Base-by-base conservation (phyloP, 2,888 invertebrate species). In the Epiblema foenella region DNA sequence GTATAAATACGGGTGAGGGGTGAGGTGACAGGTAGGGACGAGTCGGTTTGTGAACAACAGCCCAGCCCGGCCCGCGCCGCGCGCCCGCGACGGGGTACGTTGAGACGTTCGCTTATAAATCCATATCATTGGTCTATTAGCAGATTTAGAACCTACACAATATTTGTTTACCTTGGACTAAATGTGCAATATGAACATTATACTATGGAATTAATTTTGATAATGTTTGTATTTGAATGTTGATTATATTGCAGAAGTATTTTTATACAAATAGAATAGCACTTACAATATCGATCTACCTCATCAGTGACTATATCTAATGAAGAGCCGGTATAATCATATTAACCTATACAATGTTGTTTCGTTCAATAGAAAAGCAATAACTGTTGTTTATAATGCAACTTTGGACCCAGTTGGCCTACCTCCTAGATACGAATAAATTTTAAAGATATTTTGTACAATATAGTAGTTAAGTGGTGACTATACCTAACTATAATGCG, bases 201-300 rank as follows among this genome's bases (percentile, higher is more conserved):
- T 84, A 80, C 84, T 42, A 86, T 86, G 84, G 83, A 89, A 81
- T 85, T 89, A 88, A 88, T 91, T 91, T 91, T 91, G 89, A 91
- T 92, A 90, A 88, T 90, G 88, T 90, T 92, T 90, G 89, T 92
- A 92, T 91, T 91, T 92, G 80, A 90, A 89, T 91, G 93, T 93
- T 92, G 83, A 90, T 89, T 91, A 91, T 92, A 92, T 90, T 89
- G 85, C 92, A 91, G 86, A 93, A 92, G 88, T 93, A 93, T 93
- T 93, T 93, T 93, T 93, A 93, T 93, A 93, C 88, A 89, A 83
- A 88, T 88, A 88, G 85, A 86, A 83, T 87, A 79, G 88, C 89
- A 88, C 79, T 85, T 80, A 86, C 88, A 88, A 86, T 83, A 84
- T 87, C 86, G 80, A 90, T 86, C 93, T 93, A 93, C 93, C 93